phyloP scores from a whole-genome alignment of 2,113 vertebrate genomes.

The Kryptolebias marmoratus region DNA sequence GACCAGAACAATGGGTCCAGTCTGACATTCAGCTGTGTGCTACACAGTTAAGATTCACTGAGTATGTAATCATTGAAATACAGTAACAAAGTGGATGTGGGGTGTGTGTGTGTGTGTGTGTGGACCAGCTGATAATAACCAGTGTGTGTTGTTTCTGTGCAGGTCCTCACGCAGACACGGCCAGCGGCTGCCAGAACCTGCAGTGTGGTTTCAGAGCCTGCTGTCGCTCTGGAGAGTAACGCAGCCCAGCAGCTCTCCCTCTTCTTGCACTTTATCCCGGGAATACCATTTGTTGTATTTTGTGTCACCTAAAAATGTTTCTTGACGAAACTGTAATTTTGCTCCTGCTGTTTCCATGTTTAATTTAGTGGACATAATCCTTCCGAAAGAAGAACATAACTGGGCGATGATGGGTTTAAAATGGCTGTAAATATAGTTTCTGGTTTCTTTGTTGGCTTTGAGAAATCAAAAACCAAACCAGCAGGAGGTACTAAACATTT shows the following conservation, averaged over 20 bases:
- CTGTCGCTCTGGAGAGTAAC: slow-evolving; percentile 98
- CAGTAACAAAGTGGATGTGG: no score
- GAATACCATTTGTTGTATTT: slow-evolving; percentile 69
- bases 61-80: background rate
- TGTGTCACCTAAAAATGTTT: slow-evolving; percentile 61
- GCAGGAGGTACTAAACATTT: slow-evolving; percentile 33
- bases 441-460: slow-evolving; percentile 14
- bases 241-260: slow-evolving; percentile 78
- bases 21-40: background rate
- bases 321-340: slow-evolving; percentile 60
- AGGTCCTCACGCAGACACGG: slow-evolving; percentile 97
- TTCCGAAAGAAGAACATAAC: slow-evolving; percentile 40
- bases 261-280: slow-evolving; percentile 91
- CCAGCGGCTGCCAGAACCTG: slow-evolving; percentile 99
- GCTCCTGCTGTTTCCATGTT: slow-evolving; percentile 41
- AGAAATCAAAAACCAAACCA: slow-evolving; percentile 27
- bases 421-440: slow-evolving; percentile 37
- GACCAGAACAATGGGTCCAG: slow-evolving; percentile 14
- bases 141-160: slow-evolving; percentile 66
- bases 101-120: background rate
- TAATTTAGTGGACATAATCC: slow-evolving; percentile 49
- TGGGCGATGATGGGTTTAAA: slow-evolving; percentile 26
- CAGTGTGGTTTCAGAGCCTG: slow-evolving; percentile 99
- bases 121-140: slow-evolving; percentile 26
- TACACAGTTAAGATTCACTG: background rate